Conservation (phyloP, 2,113 vertebrate species). For the Heterotilapia buettikoferi region DNA sequence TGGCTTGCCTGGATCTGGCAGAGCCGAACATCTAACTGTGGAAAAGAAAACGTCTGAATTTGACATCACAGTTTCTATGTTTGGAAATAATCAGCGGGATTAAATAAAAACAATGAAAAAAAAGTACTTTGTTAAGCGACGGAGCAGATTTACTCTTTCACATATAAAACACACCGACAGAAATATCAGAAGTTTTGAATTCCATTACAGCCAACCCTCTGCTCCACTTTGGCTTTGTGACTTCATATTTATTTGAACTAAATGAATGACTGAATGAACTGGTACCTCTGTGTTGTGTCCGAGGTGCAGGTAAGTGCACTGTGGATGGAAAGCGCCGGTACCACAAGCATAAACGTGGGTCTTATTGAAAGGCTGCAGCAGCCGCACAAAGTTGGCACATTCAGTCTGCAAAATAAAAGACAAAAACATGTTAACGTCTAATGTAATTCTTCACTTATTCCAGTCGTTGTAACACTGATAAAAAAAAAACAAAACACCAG, state of each 20-base stretch:
- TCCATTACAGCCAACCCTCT: not conserved
- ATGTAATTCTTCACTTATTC: not conserved
- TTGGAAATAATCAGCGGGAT: rapidly evolving
- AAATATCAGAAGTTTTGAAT: not conserved
- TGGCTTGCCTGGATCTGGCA: not conserved
- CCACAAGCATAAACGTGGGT: conserved; percentile 79
- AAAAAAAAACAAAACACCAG: rapidly evolving
- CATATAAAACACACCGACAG: rapidly evolving
- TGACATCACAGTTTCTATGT: not conserved
- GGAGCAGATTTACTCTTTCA: not conserved
- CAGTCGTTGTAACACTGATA: not conserved
- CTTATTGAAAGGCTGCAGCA: conserved; percentile 82
- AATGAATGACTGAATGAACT: rapidly evolving
- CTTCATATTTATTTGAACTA: not conserved
- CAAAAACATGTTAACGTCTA: rapidly evolving
- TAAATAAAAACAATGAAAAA: not conserved
- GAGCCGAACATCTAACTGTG: not conserved
- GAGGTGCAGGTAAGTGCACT: conserved; percentile 78
- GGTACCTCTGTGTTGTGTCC: conserved; percentile 64
- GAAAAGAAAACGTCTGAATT: rapidly evolving
- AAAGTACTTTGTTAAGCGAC: not conserved
- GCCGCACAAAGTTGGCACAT: conserved; percentile 83
- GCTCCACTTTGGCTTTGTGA: rapidly evolving
- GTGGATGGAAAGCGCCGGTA: conserved; percentile 79
- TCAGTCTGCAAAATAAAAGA: conserved; percentile 65